A percentile compares a stretch with the other conserved stretches of the same genome.
Evolutionary conservation across 2,113 vertebrate species (phyloP).

Genomic region (Barnardius zonarius): DNA sequence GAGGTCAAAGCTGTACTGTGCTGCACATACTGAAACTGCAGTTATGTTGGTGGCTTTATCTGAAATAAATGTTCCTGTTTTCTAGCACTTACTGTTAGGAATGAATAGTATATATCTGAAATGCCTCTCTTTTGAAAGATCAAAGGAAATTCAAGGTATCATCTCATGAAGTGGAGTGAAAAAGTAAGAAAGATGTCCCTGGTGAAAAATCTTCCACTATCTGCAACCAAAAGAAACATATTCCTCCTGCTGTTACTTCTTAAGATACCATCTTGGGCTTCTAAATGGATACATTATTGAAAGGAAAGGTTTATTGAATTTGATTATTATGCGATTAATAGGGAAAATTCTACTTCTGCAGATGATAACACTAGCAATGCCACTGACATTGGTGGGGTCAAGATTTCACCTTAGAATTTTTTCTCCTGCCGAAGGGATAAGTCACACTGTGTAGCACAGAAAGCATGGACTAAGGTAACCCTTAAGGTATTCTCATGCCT

Average conservation of each 20-base stretch:
- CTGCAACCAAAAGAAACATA: neutral
- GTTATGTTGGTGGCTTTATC: neutral
- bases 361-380: neutral
- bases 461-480: neutral
- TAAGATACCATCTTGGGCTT: neutral
- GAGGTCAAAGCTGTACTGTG: neutral
- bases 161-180: neutral
- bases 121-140: neutral
- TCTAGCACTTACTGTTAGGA: neutral
- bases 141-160: neutral
- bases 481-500: neutral
- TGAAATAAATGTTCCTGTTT: neutral
- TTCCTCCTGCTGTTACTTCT: neutral
- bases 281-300: neutral
- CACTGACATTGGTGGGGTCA: neutral
- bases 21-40: neutral
- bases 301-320: neutral
- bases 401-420: neutral
- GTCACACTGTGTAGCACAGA: neutral
- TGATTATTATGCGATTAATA: neutral
- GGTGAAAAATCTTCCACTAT: neutral
- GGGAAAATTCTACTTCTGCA: neutral
- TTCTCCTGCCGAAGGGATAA: neutral
- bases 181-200: neutral
- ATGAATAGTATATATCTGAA: neutral